Base-by-base conservation (phyloP, 2,797 vertebrate species). In the Thunnus albacares region DNA sequence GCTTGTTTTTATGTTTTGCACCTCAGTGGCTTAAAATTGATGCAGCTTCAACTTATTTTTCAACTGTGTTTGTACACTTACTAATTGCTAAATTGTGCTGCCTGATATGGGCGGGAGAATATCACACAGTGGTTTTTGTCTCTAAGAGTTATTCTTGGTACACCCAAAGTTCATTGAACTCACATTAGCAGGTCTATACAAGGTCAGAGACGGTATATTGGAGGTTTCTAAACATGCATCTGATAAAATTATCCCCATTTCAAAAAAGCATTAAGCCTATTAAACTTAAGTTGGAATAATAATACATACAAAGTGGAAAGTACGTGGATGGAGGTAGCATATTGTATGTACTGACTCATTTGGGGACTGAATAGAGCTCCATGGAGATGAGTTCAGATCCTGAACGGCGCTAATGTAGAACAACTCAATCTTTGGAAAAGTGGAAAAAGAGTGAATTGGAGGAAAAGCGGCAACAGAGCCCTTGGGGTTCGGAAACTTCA, bases 401-500 rank as follows among this genome's bases (percentile, higher is more conserved):
- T 26, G 35, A 88, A 86, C 35, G 2, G 47, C 12, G 58, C 80
- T 22, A 33, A 73, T 58, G 61, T 64, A 20, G 45, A 64, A 49
- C 45, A 14, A 53, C 82, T 84, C 47, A 68, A 26, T 68, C 45
- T 70, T 58, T 80, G 56, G 51, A 61, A 85, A 82, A 81, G 77
- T 76, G 85, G 71, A 77, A 84, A 92, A 74, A 75, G 55, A 83
- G 68, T 43, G 33, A 79, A 30, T 71, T 22, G 47, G 45, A 28
- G 55, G 41, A 30, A 76, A 56, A 22, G 71, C 59, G 73, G 77
- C 80, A 59, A 18, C 71, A 57, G 73, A 72, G 82, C 84, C 89
- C 86, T 65, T 1, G 2, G 84, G 89, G 79, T 55, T 80, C 2
- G 92, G 88, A 93, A 94, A 91, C 59, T 80, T 71, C 0, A 70